Base-by-base conservation (phyloP, 2,888 invertebrate genomes). In the Dynastes tityus region DNA sequence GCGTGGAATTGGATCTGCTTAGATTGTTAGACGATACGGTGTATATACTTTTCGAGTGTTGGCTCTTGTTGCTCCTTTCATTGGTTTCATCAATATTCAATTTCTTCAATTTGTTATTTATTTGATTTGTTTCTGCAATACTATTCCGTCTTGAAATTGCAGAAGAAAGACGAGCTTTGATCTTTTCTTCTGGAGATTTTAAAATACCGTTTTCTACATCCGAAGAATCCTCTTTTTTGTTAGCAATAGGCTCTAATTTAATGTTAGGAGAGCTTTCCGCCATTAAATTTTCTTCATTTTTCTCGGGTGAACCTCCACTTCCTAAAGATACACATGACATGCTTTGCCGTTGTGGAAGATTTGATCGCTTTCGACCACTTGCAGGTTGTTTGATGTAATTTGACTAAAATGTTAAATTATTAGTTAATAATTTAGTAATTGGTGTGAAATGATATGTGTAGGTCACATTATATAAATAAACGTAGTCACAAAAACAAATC, bases 151-250 rank as follows among this genome's bases (percentile, higher is more conserved):
- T 2, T 89, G 86, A 40, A 45, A 61, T 61, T 29, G 90, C 87
- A 51, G 90, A 89, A 1, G 91, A 90, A 87, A 92, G 90, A 32
- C 92, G 90, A 58, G 91, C 90, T 87, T 90, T 91, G 0, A 92
- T 90, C 22, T 89, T 90, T 86, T 91, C 91, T 0, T 90, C 90
- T 9, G 92, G 87, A 68, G 91, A 90, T 61, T 89, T 86, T 6
- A 91, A 88, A 29, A 85, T 83, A 16, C 75, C 68, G 32, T 58
- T 78, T 45, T 53, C 16, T 9, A 29, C 51, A 11, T 70, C 74
- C 8, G 67, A 40, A 1, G 32, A 16, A 8, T 78, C 78, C 63
- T 78, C 68, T 27, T 63, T 63, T 74, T 81, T 78, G 77, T 74
- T 58, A 81, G 80, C 73, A 51, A 82, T 78, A 5, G 86, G 87